Percentiles rank a stretch among this genome's conserved stretches.
Evolutionary conservation across 2,797 vertebrate genomes (phyloP).

Genomic region (Euphonia xanthogaster): DNA sequence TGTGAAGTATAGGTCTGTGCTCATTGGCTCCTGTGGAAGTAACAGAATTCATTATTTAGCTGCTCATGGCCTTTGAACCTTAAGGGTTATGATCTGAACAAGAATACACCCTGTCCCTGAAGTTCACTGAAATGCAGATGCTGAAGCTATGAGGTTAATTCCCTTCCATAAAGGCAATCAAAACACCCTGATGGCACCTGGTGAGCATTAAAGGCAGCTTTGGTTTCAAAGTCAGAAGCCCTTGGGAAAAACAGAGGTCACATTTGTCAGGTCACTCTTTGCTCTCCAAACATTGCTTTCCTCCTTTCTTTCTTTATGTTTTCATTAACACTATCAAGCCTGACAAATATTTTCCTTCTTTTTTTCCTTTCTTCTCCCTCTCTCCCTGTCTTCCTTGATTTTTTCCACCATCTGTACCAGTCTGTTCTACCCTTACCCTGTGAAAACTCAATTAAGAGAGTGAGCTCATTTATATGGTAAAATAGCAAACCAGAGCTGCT

Average conservation of each 20-base stretch:
- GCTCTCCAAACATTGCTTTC: constrained; percentile 35
- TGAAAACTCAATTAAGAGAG: background rate
- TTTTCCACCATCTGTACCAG: background rate
- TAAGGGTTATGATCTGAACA: constrained; percentile 41
- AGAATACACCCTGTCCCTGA: constrained; percentile 33
- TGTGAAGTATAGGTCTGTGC: background rate
- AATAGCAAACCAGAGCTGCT: background rate
- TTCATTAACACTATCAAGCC: constrained; percentile 42
- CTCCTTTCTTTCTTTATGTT: constrained; percentile 47
- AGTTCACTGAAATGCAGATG: constrained; percentile 45
- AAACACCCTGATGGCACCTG: constrained; percentile 65
- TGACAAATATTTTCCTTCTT: constrained; percentile 30
- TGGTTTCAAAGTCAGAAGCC: constrained; percentile 70
- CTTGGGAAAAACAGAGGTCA: constrained; percentile 61
- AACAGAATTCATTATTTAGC: constrained; percentile 48
- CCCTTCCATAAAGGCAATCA: constrained; percentile 56
- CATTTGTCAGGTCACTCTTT: constrained; percentile 58
- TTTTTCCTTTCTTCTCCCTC: background rate
- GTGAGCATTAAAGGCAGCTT: constrained; percentile 69
- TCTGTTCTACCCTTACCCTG: background rate
- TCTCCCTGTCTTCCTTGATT: background rate
- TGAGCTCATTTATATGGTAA: background rate
- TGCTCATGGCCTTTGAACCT: constrained; percentile 56
- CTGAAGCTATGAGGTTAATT: constrained; percentile 51
- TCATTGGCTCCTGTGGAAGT: background rate